Evolutionary conservation across 2,888 invertebrate genomes (phyloP).

Genomic region (Eustalomyia histrio): DNA sequence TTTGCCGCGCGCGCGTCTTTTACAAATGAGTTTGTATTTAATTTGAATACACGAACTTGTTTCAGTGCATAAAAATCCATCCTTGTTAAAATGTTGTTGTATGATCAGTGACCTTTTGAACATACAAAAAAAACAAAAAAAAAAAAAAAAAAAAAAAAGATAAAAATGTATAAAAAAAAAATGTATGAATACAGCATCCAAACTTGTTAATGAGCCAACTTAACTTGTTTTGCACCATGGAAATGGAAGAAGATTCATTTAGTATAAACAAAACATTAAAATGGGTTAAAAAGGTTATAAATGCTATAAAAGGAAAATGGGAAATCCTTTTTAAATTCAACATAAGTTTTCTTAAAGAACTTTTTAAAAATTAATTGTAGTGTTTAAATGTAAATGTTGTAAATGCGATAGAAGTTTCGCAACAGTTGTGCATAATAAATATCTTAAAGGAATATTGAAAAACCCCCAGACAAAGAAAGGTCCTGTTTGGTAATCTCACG

Average conservation of each 20-base stretch:
- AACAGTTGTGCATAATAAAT: background rate
- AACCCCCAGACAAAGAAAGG: conserved; percentile 1
- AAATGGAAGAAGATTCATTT: conserved; percentile 27
- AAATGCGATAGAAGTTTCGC: background rate
- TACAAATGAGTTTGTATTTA: conserved; percentile 63
- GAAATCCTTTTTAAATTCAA: background rate
- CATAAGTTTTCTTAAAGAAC: too few species aligned
- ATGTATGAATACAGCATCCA: conserved; percentile 41
- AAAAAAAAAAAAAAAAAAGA: conserved; percentile 17
- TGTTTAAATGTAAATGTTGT: too few species aligned
- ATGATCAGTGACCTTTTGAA: conserved; percentile 62
- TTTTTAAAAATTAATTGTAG: too few species aligned
- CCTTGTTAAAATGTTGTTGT: conserved; percentile 48
- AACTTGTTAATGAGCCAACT: conserved; percentile 60
- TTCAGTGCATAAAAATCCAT: conserved; percentile 41
- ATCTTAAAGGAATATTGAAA: background rate
- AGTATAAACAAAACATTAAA: conserved; percentile 62
- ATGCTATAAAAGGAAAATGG: conserved; percentile 31
- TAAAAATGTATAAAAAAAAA: conserved; percentile 10
- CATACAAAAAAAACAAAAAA: too few species aligned
- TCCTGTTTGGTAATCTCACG: conserved; percentile 50
- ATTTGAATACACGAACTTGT: conserved; percentile 33
- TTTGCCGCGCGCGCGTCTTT: conserved; percentile 64
- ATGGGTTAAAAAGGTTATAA: conserved; percentile 63
- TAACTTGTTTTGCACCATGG: conserved; percentile 35